These are phyloP conservation scores for Lutjanus campechanus DNA, from an alignment of 2,797 vertebrate species.

Conservation along the genomic window DNA sequence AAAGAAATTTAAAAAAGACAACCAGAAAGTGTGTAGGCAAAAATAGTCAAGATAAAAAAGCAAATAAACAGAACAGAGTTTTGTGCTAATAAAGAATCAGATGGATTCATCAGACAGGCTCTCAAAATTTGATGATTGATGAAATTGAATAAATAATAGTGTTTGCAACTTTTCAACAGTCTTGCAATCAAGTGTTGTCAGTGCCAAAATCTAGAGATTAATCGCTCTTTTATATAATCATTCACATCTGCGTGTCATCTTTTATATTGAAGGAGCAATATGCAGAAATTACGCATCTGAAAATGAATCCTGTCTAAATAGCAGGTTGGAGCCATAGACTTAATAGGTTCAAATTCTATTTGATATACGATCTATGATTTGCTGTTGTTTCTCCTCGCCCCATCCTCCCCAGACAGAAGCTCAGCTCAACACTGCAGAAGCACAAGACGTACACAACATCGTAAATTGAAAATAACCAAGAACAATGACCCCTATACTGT, in stretches of 20 bases:
- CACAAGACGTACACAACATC: no score
- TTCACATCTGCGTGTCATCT: background rate
- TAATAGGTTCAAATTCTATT: no score
- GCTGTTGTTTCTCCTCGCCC: no score
- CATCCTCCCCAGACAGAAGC: no score
- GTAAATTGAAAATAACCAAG: no score
- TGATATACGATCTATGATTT: no score
- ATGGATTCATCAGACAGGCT: background rate
- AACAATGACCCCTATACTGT: no score
- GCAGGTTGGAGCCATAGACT: no score
- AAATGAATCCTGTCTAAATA: no score
- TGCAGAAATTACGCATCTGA: no score
- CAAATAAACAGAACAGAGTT: background rate
- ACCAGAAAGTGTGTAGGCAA: background rate
- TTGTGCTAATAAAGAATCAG: slow-evolving; percentile 6
- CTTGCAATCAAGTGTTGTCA: background rate
- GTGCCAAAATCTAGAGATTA: background rate
- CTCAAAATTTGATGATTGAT: background rate
- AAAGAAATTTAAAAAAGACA: slow-evolving; percentile 10
- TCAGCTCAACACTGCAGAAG: no score
- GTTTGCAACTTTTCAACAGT: background rate
- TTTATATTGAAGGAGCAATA: background rate
- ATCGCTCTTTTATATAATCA: background rate
- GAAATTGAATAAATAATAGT: background rate
- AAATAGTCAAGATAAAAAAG: slow-evolving; percentile 9